Evolutionary conservation across 2,113 vertebrate genomes (phyloP), one percentile per base, ranked within the genome.

Genomic region (Ailurus styani): DNA sequence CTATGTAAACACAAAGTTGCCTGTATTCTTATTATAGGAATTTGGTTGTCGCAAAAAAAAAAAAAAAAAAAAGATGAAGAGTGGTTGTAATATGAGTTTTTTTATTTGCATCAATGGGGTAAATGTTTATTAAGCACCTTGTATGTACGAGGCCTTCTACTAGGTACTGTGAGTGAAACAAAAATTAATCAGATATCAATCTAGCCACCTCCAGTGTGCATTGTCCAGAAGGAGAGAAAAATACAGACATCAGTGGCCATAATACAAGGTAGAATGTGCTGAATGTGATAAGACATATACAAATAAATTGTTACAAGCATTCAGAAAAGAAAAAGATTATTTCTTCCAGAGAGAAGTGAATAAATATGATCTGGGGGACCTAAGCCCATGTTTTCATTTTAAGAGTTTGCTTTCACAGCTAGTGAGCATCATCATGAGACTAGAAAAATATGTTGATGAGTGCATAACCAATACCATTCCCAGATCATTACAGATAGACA

Each of bases 341-440:
- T 96, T 66, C 86, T 86, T n/a, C 72, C 40, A 83, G 78, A 83
- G 70, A 91, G 57, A 95, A 96, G 82, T 96, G 94, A 72, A 17
- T 97, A 91, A 93, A 93, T 81, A 34, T 31, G 62, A 85, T 70
- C 77, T 93, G 70, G 78, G 78, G 57, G 91, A 82, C 55, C 70
- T 82, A 86, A 88, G 78, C 91, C 78, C 95, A 42, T 91, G 79
- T 95, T 96, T 91, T 91, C 68, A 8, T 93, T 96, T 95, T 97
- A 75, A 88, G 45, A 83, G 90, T 95, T 91, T 95, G 79, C 66
- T 72, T 90, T 94, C 72, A 42, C n/a, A 97, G 78, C 83, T 75
- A 96, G 79, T 82, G 83, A 92, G n/a, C 72, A 54, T 85, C 92
- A 27, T 91, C 52, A 0, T 92, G 94, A 95, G 94, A 85, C 87